Evolutionary conservation across 35 echinoderm and acorn worm species (phyloP).

Genomic region (Ptychodera flava): DNA sequence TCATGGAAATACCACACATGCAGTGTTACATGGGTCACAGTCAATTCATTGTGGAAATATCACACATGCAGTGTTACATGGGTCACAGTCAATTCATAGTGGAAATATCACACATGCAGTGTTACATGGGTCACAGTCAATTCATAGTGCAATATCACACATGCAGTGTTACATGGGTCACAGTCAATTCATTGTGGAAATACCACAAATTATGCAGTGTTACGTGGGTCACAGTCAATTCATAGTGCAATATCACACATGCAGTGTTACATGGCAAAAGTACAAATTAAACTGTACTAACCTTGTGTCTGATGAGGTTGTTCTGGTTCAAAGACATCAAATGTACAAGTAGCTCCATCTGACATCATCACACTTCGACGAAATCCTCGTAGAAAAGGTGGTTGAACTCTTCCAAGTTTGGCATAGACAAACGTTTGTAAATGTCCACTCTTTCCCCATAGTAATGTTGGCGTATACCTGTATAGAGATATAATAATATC

Average conservation of each 20-base stretch:
- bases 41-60: too few relatives aligned
- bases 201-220: too few relatives aligned
- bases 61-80: too few relatives aligned
- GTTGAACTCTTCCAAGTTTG: slow-evolving; percentile 76
- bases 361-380: slow-evolving; percentile 47
- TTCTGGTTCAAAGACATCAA: slow-evolving; percentile 86
- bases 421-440: slow-evolving; percentile 82
- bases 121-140: too few relatives aligned
- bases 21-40: too few relatives aligned
- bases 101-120: too few relatives aligned
- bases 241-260: neutral
- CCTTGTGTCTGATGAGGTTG: slow-evolving; percentile 52
- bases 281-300: slow-evolving; percentile 37
- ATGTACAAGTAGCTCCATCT: slow-evolving; percentile 73
- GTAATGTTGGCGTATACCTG: slow-evolving; percentile 75
- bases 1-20: too few relatives aligned
- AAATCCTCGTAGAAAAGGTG: slow-evolving; percentile 40
- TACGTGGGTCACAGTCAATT: neutral
- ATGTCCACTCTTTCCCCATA: slow-evolving; percentile 85
- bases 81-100: too few relatives aligned
- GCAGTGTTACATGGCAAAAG: neutral
- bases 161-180: too few relatives aligned
- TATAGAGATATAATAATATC: neutral
- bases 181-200: too few relatives aligned
- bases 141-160: too few relatives aligned